These are phyloP conservation scores for Enteromius argenteus DNA, from an alignment of 2,797 vertebrate genomes.

Conservation along the genomic window DNA sequence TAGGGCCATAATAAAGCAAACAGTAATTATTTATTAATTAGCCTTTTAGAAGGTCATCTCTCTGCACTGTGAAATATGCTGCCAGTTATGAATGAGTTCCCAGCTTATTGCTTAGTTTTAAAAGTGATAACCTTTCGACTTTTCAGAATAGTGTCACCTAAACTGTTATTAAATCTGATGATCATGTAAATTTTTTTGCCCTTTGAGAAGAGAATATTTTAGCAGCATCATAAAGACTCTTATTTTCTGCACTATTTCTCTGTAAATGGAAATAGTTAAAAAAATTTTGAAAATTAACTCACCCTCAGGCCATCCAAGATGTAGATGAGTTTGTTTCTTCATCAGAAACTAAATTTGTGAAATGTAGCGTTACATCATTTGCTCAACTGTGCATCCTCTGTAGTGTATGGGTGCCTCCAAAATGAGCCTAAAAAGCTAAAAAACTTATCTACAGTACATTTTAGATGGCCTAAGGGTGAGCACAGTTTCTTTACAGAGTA, in stretches of 20 bases:
- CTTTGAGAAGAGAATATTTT: neutral
- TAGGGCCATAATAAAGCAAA: conserved; percentile 54
- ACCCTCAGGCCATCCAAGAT: neutral
- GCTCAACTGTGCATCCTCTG: neutral
- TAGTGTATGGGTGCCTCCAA: neutral
- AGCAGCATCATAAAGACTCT: neutral
- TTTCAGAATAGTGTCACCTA: neutral
- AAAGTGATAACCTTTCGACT: neutral
- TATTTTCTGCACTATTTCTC: neutral
- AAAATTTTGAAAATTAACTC: neutral
- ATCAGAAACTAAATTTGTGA: neutral
- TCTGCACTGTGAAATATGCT: conserved; percentile 27
- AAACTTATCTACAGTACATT: neutral
- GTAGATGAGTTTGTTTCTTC: neutral
- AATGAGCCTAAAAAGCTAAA: neutral
- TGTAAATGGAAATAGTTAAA: neutral
- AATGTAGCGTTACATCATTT: neutral
- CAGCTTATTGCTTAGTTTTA: neutral
- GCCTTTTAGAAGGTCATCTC: conserved; percentile 47
- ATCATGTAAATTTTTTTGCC: neutral
- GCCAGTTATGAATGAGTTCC: neutral
- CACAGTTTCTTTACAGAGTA: neutral
- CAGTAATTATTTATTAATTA: conserved; percentile 60
- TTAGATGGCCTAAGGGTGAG: neutral
- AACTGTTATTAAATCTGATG: conserved; percentile 6